Base-by-base conservation (phyloP, 2,113 vertebrate genomes). In the Melozone crissalis region DNA sequence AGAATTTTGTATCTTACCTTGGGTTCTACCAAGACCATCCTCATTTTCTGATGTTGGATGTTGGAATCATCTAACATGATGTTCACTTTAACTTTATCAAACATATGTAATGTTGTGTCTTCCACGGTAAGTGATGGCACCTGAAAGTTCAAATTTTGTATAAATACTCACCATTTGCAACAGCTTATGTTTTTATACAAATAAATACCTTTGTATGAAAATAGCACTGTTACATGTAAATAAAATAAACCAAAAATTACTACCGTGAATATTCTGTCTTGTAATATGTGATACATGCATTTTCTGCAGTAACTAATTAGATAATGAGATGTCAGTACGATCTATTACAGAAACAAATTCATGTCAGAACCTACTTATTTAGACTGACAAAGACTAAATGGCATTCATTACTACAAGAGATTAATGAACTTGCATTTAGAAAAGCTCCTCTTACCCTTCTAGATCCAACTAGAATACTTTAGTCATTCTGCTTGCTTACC, bases 21-120 rank as follows among this genome's bases (percentile, higher is more conserved):
- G 4, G 99, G 99, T 58, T 99, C 98, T 15, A 98, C 97, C 52
- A 99, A 97, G 10, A 98, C 96, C 99, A 99, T 99, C 72, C 98
- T 98, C 94, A 99, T 99, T 98, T 99, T 99, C 98, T 99, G 99
- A 93, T 99, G 99, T 69, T 99, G 99, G 88, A 99, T 97, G 86
- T 99, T 99, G 69, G 99, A 99, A 74, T 98, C 98, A 67, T 99
- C 99, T 74, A 99, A 97, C 87, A 95, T 98, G 94, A 99, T 96
- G 88, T 98, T 99, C 79, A 99, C 99, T 96, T 98, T 99, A 93
- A 99, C 99, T 95, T 97, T 98, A 97, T 99, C 99, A 97, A 99
- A 99, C 47, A 99, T 86, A 78, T 59, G 93, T 68, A 99, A 99
- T 9, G 97, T 98, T 80, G 98, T 99, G n/a, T 97, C 97, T 97